Conservation (phyloP, 2,797 vertebrate genomes). For the Notolabrus celidotus region DNA sequence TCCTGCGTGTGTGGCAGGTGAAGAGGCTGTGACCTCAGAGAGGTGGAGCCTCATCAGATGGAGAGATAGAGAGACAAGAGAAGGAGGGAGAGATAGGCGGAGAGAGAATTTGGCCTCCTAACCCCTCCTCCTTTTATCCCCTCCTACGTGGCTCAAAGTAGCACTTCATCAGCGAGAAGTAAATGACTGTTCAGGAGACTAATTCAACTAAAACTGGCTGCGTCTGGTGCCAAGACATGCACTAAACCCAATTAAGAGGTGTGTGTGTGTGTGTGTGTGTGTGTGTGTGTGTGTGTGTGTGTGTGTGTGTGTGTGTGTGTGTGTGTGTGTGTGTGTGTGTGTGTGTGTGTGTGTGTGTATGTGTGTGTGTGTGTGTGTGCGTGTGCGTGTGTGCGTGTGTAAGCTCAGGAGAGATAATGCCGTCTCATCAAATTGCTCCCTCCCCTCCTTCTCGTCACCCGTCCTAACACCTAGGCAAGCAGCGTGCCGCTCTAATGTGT, state of each 20-base stretch:
- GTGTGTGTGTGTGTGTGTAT: background rate
- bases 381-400: slow-evolving; percentile 18
- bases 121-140: slow-evolving; percentile 18
- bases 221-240: slow-evolving; percentile 73
- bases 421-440: slow-evolving; percentile 74
- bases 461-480: slow-evolving; percentile 31
- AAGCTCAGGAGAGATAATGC: slow-evolving; percentile 62
- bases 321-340: slow-evolving; percentile 15
- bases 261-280: background rate
- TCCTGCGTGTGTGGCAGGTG: slow-evolving; percentile 52
- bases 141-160: slow-evolving; percentile 35
- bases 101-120: slow-evolving; percentile 30
- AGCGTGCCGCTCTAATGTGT: slow-evolving; percentile 61
- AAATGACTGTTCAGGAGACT: slow-evolving; percentile 80
- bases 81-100: background rate
- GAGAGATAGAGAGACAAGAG: background rate
- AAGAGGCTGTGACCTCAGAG: slow-evolving; percentile 60
- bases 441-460: slow-evolving; percentile 4
- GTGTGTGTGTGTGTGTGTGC: slow-evolving; percentile 8
- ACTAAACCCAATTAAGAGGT: slow-evolving; percentile 81
- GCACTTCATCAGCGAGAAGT: slow-evolving; percentile 71
- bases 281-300: slow-evolving; percentile 18
- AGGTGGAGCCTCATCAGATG: slow-evolving; percentile 49
- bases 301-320: background rate
- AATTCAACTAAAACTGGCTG: slow-evolving; percentile 77